Evolutionary conservation across 2,797 vertebrate genomes (phyloP).

Genomic region (Coccyzus lansbergi): DNA sequence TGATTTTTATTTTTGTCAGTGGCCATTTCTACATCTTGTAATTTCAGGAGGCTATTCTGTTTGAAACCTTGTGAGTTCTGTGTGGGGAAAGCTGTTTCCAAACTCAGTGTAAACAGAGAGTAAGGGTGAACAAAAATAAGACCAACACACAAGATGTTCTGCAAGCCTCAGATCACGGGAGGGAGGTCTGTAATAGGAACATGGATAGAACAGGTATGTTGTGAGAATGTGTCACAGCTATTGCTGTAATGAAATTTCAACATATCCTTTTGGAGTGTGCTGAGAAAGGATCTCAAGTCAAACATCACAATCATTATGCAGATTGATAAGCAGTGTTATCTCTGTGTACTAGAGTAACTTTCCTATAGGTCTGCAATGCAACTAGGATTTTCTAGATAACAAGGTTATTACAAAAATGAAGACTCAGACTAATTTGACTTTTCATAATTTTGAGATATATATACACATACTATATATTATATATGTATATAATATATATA

Average conservation of each 20-base stretch:
- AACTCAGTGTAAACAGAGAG: accelerated
- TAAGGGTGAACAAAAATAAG: neutral
- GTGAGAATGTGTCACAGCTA: neutral
- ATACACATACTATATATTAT: no score
- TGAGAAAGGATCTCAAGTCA: neutral
- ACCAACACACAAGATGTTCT: neutral
- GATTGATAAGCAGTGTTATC: neutral
- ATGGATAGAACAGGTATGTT: neutral
- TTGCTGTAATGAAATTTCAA: neutral
- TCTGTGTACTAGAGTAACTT: neutral
- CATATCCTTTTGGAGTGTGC: neutral
- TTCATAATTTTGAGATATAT: neutral
- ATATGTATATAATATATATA: no score
- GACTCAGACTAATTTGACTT: neutral
- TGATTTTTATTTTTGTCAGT: neutral
- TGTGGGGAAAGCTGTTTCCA: neutral
- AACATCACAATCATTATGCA: neutral
- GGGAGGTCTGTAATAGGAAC: neutral
- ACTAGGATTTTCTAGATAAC: neutral
- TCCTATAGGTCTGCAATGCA: neutral
- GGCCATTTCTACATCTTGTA: neutral
- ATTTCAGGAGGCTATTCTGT: neutral
- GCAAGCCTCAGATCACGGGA: neutral
- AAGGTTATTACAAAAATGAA: neutral
- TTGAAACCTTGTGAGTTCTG: neutral